phyloP scores from a whole-genome alignment of 2,113 vertebrate genomes.

The Megaptera novaeangliae region DNA sequence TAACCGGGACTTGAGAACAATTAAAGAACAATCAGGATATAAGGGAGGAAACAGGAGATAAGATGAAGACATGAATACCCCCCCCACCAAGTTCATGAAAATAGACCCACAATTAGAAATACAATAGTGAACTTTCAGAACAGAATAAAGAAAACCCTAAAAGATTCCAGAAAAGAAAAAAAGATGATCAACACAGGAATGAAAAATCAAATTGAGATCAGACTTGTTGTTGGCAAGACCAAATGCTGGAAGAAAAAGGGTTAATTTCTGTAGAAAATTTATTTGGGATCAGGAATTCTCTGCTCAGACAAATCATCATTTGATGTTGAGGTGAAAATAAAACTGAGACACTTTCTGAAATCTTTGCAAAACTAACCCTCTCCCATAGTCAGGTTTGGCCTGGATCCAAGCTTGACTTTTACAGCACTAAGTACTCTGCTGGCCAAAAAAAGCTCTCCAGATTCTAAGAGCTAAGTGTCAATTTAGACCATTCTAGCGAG shows the following conservation, averaged over 20 bases:
- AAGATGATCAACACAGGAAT: not conserved
- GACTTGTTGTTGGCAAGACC: not conserved
- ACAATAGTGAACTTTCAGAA: not conserved
- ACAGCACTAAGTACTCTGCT: fast-evolving
- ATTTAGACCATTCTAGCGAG: not conserved
- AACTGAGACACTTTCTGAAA: not conserved
- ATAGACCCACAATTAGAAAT: not conserved
- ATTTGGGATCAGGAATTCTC: not conserved
- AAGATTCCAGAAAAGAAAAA: not conserved
- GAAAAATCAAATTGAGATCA: not conserved
- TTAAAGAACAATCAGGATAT: not conserved
- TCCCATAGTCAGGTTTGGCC: not conserved
- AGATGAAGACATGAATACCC: not conserved
- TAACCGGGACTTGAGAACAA: not conserved
- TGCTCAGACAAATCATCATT: not conserved
- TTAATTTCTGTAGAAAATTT: not conserved
- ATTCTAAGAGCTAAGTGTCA: not conserved
- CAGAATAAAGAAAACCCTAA: not conserved
- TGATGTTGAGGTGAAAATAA: not conserved
- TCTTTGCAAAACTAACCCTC: not conserved
- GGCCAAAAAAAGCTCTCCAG: not conserved
- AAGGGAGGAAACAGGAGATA: not conserved
- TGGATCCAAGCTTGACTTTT: not conserved
- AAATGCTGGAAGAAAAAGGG: not conserved
- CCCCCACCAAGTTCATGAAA: not conserved